These are phyloP conservation scores for Griposia aprilina DNA, from an alignment of 2,888 invertebrate genomes.

Conservation along the genomic window DNA sequence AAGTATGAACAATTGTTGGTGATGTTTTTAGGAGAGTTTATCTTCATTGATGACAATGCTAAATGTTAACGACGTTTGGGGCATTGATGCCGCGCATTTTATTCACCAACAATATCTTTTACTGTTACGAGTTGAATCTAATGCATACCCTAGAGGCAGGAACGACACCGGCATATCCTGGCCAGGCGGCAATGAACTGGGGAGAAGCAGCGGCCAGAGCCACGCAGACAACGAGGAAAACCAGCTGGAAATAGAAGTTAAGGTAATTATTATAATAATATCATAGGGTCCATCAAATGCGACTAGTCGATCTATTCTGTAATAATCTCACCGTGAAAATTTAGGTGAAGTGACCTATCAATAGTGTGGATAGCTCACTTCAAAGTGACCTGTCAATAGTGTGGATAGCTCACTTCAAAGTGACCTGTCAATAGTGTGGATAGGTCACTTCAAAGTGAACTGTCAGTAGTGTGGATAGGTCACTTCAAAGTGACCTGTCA, in stretches of 20 bases:
- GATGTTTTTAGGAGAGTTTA: neutral
- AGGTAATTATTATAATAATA: neutral
- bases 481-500: neutral
- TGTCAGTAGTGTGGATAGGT: neutral
- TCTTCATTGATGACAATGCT: neutral
- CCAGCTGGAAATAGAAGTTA: slow-evolving; percentile 73
- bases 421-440: neutral
- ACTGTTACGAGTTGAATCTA: neutral
- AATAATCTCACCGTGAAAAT: neutral
- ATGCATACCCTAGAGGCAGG: slow-evolving; percentile 75
- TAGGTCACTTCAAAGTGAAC: too few relatives aligned
- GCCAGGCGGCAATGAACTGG: slow-evolving; percentile 77
- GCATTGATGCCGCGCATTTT: neutral
- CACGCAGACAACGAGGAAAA: slow-evolving; percentile 85
- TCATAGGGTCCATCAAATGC: neutral
- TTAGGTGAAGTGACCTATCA: neutral
- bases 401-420: neutral
- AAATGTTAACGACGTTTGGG: too few relatives aligned
- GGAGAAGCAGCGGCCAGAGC: slow-evolving; percentile 86
- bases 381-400: neutral
- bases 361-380: too few relatives aligned
- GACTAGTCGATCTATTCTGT: neutral
- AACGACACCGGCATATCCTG: slow-evolving; percentile 68
- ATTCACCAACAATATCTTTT: neutral
- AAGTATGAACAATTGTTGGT: neutral